Percentiles rank a stretch among this genome's conserved stretches.
Conservation (phyloP, 2,888 invertebrate genomes). For the Aphidoletes aphidimyza region DNA sequence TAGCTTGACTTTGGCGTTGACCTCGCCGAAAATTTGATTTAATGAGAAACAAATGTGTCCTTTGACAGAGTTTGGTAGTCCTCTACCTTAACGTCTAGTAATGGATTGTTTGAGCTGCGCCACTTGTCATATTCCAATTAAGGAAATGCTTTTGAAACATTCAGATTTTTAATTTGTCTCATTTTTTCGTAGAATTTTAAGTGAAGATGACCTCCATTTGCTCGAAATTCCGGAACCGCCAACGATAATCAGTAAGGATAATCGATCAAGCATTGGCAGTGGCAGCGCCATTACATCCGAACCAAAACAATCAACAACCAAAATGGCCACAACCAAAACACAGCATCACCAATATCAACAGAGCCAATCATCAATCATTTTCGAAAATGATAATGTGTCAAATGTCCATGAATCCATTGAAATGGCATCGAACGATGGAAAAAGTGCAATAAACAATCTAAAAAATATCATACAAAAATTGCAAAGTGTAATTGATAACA, state of each 20-base stretch:
- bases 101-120: too few relatives aligned
- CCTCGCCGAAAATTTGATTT: too few relatives aligned
- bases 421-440: neutral
- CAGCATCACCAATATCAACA: neutral
- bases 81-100: too few relatives aligned
- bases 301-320: neutral
- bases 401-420: neutral
- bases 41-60: neutral
- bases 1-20: too few relatives aligned
- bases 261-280: constrained; percentile 9
- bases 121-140: too few relatives aligned
- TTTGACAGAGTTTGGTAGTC: too few relatives aligned
- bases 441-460: neutral
- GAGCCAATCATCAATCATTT: constrained; percentile 6
- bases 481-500: neutral
- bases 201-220: constrained; percentile 31
- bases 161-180: too few relatives aligned
- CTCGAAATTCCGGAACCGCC: constrained; percentile 10
- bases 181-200: neutral
- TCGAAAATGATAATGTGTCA: neutral
- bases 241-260: neutral
- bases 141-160: too few relatives aligned
- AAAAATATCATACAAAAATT: constrained; percentile 22
- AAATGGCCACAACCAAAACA: neutral
- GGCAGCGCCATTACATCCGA: neutral